A percentile compares a stretch with the other conserved stretches of the same genome.
Evolutionary conservation across 2,888 invertebrate species (phyloP).

Genomic region (Agonopterix subpropinquella): DNA sequence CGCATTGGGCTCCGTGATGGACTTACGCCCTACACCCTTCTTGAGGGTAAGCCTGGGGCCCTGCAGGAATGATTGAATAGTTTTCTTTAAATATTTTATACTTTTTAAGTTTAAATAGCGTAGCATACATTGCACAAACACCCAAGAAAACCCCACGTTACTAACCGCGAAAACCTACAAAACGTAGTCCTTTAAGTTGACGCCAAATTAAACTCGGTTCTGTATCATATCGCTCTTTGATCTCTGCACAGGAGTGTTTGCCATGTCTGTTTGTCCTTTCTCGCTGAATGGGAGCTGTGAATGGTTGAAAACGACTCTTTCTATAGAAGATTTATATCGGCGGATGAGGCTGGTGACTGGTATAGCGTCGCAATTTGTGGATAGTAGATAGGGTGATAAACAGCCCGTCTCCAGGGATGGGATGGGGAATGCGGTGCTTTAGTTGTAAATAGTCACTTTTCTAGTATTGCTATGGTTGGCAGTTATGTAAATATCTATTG

Average conservation of each 20-base stretch:
- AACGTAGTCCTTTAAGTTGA: slow-evolving; percentile 51
- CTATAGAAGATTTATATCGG: slow-evolving; percentile 70
- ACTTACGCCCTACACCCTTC: too few species aligned
- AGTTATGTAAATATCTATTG: too few species aligned
- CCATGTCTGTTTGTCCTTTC: slow-evolving; percentile 52
- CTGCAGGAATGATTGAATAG: too few species aligned
- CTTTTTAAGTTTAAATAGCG: too few species aligned
- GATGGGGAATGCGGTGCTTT: not conserved
- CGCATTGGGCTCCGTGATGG: too few species aligned
- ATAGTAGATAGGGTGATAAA: slow-evolving; percentile 60
- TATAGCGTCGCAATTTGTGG: slow-evolving; percentile 70
- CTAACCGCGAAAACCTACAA: not conserved
- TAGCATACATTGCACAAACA: too few species aligned
- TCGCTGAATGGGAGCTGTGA: slow-evolving; percentile 56
- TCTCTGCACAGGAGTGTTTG: slow-evolving; percentile 60
- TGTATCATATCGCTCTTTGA: slow-evolving; percentile 73
- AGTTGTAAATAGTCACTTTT: too few species aligned
- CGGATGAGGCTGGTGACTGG: slow-evolving; percentile 34
- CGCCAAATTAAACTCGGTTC: slow-evolving; percentile 67
- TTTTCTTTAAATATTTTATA: too few species aligned
- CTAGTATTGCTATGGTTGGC: too few species aligned
- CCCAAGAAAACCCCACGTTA: too few species aligned
- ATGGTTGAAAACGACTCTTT: slow-evolving; percentile 49
- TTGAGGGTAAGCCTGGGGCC: too few species aligned
- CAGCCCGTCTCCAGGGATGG: slow-evolving; percentile 10